Evolutionary conservation across 2,113 vertebrate species (phyloP).

Genomic region (Prinia subflava): DNA sequence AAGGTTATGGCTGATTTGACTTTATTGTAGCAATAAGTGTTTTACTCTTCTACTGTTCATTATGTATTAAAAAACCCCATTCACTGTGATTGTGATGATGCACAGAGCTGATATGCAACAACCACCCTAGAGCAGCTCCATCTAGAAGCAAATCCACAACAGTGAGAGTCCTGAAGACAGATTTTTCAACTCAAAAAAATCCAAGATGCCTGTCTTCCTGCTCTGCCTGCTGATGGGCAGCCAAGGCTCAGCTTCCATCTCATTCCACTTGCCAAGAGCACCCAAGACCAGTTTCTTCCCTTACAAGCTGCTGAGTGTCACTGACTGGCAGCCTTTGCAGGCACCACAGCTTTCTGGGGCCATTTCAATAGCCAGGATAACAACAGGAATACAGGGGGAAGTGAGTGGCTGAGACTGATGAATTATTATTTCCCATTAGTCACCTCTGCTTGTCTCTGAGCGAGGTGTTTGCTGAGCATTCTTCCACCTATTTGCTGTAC

Average conservation of each 20-base stretch:
- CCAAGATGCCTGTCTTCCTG: not conserved
- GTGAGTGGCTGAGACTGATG: not conserved
- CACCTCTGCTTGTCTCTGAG: not conserved
- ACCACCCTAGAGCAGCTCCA: not conserved
- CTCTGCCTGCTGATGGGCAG: not conserved
- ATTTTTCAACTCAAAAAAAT: not conserved
- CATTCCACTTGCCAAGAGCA: not conserved
- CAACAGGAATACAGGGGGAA: not conserved
- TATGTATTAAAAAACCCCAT: not conserved
- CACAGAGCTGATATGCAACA: not conserved
- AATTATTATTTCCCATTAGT: not conserved
- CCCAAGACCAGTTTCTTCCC: not conserved
- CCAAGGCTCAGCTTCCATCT: not conserved
- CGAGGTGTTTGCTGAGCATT: not conserved
- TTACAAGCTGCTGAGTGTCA: not conserved
- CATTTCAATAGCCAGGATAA: not conserved
- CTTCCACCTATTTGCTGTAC: not conserved
- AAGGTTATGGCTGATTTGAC: not conserved
- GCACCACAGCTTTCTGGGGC: not conserved
- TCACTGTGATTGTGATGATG: not conserved
- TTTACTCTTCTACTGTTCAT: not conserved
- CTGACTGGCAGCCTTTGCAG: not conserved
- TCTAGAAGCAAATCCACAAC: not conserved
- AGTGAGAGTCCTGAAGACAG: not conserved
- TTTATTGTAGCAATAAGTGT: not conserved